These are phyloP conservation scores for Pocota personata DNA, from an alignment of 2,888 invertebrate species.

Conservation along the genomic window DNA sequence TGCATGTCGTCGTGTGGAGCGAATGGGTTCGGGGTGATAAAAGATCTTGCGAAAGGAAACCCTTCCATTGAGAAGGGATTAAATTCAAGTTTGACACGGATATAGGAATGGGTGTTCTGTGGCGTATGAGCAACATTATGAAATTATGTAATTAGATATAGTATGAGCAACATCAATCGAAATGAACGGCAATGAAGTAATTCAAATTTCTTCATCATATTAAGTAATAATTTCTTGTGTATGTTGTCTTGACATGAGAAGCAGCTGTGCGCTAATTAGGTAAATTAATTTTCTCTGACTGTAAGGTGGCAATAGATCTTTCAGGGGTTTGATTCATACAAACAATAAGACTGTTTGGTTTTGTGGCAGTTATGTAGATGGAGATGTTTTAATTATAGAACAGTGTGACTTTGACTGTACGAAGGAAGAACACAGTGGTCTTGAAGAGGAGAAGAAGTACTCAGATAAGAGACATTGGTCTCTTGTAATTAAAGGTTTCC, in stretches of 20 bases:
- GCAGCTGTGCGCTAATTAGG: neutral
- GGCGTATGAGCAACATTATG: conserved; percentile 33
- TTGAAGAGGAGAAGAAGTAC: too few relatives aligned
- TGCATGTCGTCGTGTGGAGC: conserved; percentile 40
- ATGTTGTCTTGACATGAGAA: neutral
- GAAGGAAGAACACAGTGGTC: too few relatives aligned
- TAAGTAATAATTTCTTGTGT: neutral
- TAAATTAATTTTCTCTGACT: neutral
- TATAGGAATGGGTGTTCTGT: neutral
- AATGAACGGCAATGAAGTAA: conserved; percentile 9
- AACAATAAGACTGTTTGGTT: neutral
- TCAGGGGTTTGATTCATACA: neutral
- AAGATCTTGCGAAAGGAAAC: conserved; percentile 13
- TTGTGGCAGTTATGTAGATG: neutral
- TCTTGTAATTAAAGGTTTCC: too few relatives aligned
- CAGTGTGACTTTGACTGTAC: too few relatives aligned
- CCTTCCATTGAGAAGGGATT: neutral
- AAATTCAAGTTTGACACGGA: conserved; percentile 47
- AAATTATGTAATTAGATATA: conserved; percentile 43
- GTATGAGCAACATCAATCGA: conserved; percentile 20
- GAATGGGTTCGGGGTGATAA: neutral
- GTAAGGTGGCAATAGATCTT: neutral
- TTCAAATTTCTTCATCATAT: conserved; percentile 3
- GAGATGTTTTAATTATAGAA: neutral
- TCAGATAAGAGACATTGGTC: too few relatives aligned